Conservation (phyloP, 53 echinoderm and acorn worm genomes). For the Astropecten irregularis region DNA sequence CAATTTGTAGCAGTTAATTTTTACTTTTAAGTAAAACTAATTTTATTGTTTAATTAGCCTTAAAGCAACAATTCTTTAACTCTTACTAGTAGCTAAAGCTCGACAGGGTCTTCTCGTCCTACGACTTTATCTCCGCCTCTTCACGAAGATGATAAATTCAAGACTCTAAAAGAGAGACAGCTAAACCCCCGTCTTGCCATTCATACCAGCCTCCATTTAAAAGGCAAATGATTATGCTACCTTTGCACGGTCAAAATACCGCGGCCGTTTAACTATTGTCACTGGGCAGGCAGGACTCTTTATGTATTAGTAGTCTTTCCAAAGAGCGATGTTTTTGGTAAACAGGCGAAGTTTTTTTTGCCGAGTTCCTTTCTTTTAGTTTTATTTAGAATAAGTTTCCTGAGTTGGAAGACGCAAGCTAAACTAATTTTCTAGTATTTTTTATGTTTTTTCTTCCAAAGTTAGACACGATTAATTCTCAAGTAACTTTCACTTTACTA, state of each 20-base stretch:
- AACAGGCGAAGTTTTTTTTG: conserved; percentile 79
- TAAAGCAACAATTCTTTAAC: no score
- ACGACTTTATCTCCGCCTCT: conserved; percentile 61
- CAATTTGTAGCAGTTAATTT: not conserved
- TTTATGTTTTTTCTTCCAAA: conserved; percentile 15
- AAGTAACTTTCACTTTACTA: conserved; percentile 41
- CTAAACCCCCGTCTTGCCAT: conserved; percentile 62
- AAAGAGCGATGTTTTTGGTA: conserved; percentile 86
- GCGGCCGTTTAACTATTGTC: conserved; percentile 82
- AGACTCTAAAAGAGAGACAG: conserved; percentile 62
- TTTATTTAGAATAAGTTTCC: not conserved
- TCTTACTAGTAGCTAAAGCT: conserved; percentile 62
- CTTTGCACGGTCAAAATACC: conserved; percentile 91
- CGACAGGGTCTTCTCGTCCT: conserved; percentile 88
- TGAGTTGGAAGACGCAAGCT: conserved; percentile 58
- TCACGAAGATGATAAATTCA: conserved; percentile 64
- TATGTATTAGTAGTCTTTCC: conserved; percentile 26
- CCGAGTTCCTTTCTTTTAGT: conserved; percentile 73
- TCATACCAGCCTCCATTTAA: conserved; percentile 80
- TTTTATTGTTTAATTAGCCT: not conserved
- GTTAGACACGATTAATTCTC: conserved; percentile 10
- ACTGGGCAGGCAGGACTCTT: conserved; percentile 75
- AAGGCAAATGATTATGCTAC: conserved; percentile 88
- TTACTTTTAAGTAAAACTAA: no score
- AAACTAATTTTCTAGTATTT: not conserved